Evolutionary conservation across 2,113 vertebrate species (phyloP).

Genomic region (Vidua macroura): DNA sequence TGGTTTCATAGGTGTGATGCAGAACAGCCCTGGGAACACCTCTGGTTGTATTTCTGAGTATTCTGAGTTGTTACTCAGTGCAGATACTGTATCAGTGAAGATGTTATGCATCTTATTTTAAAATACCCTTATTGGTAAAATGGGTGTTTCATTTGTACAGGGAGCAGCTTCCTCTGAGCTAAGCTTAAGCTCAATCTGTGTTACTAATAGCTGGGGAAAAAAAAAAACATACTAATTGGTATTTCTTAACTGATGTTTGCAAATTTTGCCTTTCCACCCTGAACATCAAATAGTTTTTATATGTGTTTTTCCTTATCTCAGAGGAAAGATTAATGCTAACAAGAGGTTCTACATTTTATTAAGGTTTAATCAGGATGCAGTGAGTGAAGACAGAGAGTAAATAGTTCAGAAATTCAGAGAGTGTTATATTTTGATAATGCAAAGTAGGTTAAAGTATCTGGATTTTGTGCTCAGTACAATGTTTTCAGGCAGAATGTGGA

Average conservation of each 20-base stretch:
- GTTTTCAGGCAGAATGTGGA: constrained; percentile 9
- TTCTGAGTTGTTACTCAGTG: background rate
- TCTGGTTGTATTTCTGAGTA: background rate
- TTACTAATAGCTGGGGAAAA: constrained; percentile 26
- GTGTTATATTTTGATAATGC: constrained; percentile 32
- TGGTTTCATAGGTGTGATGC: background rate
- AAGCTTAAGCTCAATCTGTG: constrained; percentile 40
- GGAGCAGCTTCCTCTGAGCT: constrained; percentile 29
- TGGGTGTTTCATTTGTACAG: background rate
- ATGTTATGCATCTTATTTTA: background rate
- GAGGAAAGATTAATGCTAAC: constrained; percentile 56
- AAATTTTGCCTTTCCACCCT: constrained; percentile 51
- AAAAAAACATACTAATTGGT: constrained; percentile 34
- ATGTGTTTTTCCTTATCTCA: constrained; percentile 40
- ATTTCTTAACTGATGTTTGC: constrained; percentile 60
- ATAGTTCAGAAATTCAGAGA: constrained; percentile 40
- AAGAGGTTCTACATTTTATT: constrained; percentile 53
- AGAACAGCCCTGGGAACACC: background rate
- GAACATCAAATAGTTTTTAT: constrained; percentile 56
- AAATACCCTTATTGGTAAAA: background rate
- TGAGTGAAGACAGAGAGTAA: constrained; percentile 41
- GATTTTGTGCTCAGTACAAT: constrained; percentile 8
- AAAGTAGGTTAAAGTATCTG: constrained; percentile 52
- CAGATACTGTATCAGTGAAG: background rate
- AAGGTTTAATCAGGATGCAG: constrained; percentile 39